phyloP scores from a whole-genome alignment of 2,888 invertebrate species.

The Ecliptopera silaceata region DNA sequence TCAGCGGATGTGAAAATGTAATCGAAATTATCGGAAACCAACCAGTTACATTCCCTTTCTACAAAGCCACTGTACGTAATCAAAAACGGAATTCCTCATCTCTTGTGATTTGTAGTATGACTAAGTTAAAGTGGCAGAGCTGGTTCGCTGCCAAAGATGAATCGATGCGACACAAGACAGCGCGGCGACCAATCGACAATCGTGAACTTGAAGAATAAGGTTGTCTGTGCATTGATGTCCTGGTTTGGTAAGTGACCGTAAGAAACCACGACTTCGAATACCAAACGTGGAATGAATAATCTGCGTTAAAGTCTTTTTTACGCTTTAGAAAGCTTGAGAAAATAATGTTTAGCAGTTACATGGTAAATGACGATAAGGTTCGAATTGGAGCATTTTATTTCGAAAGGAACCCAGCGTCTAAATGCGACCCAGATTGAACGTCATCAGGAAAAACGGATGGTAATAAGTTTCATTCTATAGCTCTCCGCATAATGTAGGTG shows the following conservation, averaged over 20 bases:
- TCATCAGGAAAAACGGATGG: too few relatives aligned
- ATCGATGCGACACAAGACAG: conserved; percentile 1
- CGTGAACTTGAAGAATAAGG: conserved; percentile 3
- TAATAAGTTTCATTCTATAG: too few relatives aligned
- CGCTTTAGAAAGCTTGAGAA: not conserved
- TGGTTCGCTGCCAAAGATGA: conserved; percentile 20
- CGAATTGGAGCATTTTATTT: too few relatives aligned
- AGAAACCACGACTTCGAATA: not conserved
- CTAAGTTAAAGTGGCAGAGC: conserved; percentile 1
- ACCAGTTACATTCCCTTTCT: too few relatives aligned
- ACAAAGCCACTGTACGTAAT: too few relatives aligned
- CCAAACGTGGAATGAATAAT: not conserved
- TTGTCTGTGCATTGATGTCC: not conserved
- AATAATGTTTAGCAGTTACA: too few relatives aligned
- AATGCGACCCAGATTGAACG: too few relatives aligned
- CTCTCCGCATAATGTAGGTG: too few relatives aligned
- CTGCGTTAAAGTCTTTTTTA: not conserved
- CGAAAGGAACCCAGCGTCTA: too few relatives aligned
- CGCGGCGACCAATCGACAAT: not conserved
- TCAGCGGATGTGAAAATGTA: too few relatives aligned
- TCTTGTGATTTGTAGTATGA: not conserved
- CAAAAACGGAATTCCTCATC: not conserved
- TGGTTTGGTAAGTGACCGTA: not conserved
- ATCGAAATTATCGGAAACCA: too few relatives aligned
- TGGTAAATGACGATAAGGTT: too few relatives aligned